Conservation (phyloP, 2,113 vertebrate genomes). For the Hippocampus zosterae region DNA sequence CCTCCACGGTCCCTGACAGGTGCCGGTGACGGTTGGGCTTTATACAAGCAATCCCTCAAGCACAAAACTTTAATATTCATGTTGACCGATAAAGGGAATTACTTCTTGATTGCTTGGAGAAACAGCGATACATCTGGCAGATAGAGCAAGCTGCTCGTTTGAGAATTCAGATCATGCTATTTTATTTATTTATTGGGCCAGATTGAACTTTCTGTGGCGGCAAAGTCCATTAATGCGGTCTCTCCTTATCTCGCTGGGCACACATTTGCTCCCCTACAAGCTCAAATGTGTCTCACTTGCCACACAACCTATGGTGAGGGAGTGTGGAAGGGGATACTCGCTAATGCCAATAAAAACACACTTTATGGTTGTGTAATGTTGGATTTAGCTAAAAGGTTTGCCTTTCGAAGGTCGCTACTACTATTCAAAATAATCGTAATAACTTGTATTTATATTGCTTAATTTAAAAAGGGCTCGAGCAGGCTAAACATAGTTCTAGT, state of each 20-base stretch:
- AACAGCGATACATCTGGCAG: slow-evolving; percentile 67
- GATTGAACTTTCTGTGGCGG: slow-evolving; percentile 54
- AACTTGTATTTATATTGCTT: background rate
- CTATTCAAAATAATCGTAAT: background rate
- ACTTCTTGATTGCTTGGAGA: slow-evolving; percentile 69
- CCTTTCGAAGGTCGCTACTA: background rate
- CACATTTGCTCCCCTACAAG: slow-evolving; percentile 53
- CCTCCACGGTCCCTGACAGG: slow-evolving; percentile 50
- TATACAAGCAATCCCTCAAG: slow-evolving; percentile 51
- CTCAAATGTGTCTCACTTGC: slow-evolving; percentile 51
- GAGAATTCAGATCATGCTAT: slow-evolving; percentile 53
- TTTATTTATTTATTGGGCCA: slow-evolving; percentile 40
- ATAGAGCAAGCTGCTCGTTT: slow-evolving; percentile 52
- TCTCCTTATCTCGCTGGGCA: slow-evolving; percentile 58
- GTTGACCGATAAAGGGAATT: slow-evolving; percentile 66
- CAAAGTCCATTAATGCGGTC: slow-evolving; percentile 53
- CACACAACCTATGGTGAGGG: slow-evolving; percentile 30
- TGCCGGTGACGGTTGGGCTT: slow-evolving; percentile 46
- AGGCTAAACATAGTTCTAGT: background rate
- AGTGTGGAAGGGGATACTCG: slow-evolving; percentile 22
- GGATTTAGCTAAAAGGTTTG: background rate
- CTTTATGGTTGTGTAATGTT: slow-evolving; percentile 4
- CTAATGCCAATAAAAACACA: slow-evolving; percentile 31
- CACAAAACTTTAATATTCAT: slow-evolving; percentile 68
- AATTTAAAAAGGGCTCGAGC: background rate